Percentiles rank a stretch among this genome's conserved stretches.
Conservation (phyloP, 2,888 invertebrate genomes). For the Spodoptera picta region DNA sequence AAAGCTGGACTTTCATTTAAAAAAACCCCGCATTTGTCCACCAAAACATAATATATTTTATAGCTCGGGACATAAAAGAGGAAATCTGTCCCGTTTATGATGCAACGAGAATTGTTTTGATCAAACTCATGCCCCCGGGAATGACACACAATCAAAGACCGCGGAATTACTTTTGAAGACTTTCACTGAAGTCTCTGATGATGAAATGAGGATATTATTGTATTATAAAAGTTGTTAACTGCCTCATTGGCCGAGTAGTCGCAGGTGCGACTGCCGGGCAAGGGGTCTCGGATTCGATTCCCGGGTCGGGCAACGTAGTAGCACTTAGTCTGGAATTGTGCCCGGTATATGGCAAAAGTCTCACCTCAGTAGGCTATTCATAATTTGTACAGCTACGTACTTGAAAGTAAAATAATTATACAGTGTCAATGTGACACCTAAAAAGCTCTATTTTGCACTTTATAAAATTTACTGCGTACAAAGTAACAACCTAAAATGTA, state of each 20-base stretch:
- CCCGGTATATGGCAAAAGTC: too few species aligned
- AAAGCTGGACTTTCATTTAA: background rate
- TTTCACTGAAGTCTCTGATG: conserved; percentile 23
- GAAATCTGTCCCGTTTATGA: conserved; percentile 27
- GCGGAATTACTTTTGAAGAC: conserved; percentile 25
- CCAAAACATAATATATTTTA: conserved; percentile 31
- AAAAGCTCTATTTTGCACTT: background rate
- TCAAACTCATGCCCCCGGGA: conserved; percentile 20
- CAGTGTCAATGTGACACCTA: too few species aligned
- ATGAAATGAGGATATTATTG: conserved; percentile 10
- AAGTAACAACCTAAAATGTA: conserved; percentile 4
- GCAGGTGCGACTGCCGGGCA: too few species aligned
- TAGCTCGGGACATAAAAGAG: conserved; percentile 30
- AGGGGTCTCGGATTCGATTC: too few species aligned
- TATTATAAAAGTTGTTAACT: background rate
- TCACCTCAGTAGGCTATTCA: too few species aligned
- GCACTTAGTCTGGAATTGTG: too few species aligned
- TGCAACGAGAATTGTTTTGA: conserved; percentile 18
- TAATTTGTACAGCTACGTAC: too few species aligned
- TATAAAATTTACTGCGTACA: background rate
- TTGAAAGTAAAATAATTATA: too few species aligned
- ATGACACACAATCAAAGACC: conserved; percentile 31
- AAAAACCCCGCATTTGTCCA: background rate
- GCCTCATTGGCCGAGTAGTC: too few species aligned
- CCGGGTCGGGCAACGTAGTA: too few species aligned